phyloP scores from a whole-genome alignment of 1,140 invertebrate genomes.

The Bombus ignitus region DNA sequence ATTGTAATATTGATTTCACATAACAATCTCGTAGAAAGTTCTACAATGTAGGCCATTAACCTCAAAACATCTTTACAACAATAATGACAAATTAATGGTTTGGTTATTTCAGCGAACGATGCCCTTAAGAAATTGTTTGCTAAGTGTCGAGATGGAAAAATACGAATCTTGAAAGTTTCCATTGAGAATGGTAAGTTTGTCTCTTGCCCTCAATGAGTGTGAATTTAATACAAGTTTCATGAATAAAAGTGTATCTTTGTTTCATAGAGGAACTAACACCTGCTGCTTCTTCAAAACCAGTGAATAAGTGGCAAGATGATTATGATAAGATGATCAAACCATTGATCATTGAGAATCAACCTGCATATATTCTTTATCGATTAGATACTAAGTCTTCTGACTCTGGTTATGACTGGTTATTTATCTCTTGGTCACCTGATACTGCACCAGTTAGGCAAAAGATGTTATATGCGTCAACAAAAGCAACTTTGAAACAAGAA shows the following conservation, averaged over 20 bases:
- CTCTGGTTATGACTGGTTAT: slow-evolving; percentile 95
- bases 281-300: slow-evolving; percentile 86
- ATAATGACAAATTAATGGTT: slow-evolving; percentile 51
- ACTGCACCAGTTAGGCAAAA: slow-evolving; percentile 95
- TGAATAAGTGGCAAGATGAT: slow-evolving; percentile 93
- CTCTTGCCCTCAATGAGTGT: neutral
- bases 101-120: slow-evolving; percentile 89
- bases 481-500: slow-evolving; percentile 98
- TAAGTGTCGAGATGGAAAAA: slow-evolving; percentile 91
- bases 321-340: slow-evolving; percentile 92
- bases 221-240: neutral
- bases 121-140: slow-evolving; percentile 91
- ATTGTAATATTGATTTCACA: neutral
- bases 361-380: slow-evolving; percentile 96
- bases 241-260: slow-evolving; percentile 14
- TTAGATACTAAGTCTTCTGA: slow-evolving; percentile 83
- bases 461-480: slow-evolving; percentile 99
- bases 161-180: slow-evolving; percentile 91
- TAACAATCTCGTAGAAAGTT: neutral
- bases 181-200: slow-evolving; percentile 91
- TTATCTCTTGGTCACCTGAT: slow-evolving; percentile 98
- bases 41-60: slow-evolving; percentile 58
- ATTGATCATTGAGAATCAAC: slow-evolving; percentile 92
- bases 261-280: slow-evolving; percentile 91
- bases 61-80: slow-evolving; percentile 72